Percentiles rank a stretch among this genome's conserved stretches.
Evolutionary conservation across 2,888 invertebrate species (phyloP).

Genomic region (Nomada ruficornis): DNA sequence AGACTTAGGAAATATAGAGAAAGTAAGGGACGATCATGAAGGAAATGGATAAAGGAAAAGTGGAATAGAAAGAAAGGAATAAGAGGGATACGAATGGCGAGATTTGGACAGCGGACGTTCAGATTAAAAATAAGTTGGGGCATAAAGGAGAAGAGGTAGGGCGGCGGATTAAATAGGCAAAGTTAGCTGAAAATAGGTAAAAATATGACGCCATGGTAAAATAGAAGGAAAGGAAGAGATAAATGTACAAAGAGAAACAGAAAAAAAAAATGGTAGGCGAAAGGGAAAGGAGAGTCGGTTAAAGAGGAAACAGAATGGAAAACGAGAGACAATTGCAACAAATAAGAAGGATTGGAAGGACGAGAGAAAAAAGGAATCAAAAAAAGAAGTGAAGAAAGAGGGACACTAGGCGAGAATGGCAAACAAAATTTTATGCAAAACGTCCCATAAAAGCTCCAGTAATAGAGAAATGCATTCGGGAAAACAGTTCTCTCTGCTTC

Average conservation of each 20-base stretch:
- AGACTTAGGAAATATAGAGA: constrained; percentile 19
- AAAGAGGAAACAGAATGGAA: not conserved
- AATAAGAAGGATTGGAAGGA: too few species aligned
- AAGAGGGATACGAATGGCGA: not conserved
- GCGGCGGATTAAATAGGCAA: too few species aligned
- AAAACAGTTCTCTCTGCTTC: constrained; percentile 1
- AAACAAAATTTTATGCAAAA: constrained; percentile 7
- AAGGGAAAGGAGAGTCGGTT: not conserved
- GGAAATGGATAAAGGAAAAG: not conserved
- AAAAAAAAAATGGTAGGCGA: too few species aligned
- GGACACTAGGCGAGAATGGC: not conserved
- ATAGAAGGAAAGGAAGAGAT: not conserved
- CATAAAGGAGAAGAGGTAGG: not conserved
- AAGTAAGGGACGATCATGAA: too few species aligned
- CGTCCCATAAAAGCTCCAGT: not conserved
- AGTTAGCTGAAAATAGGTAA: not conserved
- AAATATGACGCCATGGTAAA: not conserved
- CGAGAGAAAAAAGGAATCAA: not conserved
- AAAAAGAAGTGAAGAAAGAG: not conserved
- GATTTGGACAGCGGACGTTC: not conserved
- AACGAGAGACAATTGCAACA: too few species aligned
- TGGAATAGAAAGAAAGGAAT: not conserved
- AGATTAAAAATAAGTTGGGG: not conserved
- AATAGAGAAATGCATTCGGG: constrained; percentile 12
- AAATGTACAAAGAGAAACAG: not conserved